Conservation (phyloP, 1,140 invertebrate species). For the Drosophila yakuba region DNA sequence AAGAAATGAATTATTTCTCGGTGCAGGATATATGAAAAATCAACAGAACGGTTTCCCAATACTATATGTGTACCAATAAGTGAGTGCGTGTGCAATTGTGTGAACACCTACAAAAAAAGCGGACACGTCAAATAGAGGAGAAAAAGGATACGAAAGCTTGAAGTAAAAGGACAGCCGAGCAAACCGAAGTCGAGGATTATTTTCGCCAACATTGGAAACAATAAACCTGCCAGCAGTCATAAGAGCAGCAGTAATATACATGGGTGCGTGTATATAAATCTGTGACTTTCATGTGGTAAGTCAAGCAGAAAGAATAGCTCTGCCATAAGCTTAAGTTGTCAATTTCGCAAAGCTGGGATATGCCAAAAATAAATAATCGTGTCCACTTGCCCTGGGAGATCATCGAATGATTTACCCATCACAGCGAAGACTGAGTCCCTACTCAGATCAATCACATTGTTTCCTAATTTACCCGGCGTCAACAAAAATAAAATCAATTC, state of each 20-base stretch:
- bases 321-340: constrained; percentile 52
- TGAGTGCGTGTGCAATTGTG: constrained; percentile 40
- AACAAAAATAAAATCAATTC: constrained; percentile 49
- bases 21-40: constrained; percentile 36
- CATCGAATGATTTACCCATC: constrained; percentile 14
- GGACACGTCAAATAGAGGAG: constrained; percentile 6
- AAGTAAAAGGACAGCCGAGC: constrained; percentile 36
- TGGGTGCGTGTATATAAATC: constrained; percentile 26
- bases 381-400: constrained; percentile 12
- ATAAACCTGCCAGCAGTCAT: constrained; percentile 40
- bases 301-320: constrained; percentile 45
- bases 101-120: constrained; percentile 30
- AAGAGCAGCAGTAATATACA: constrained; percentile 24
- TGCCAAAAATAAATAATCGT: constrained; percentile 31
- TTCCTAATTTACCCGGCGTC: constrained; percentile 18
- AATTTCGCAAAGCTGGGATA: constrained; percentile 27
- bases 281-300: constrained; percentile 61
- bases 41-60: constrained; percentile 46
- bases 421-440: neutral
- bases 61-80: constrained; percentile 14
- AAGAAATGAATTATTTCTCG: constrained; percentile 40
- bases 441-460: constrained; percentile 48
- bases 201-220: constrained; percentile 36
- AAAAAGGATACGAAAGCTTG: constrained; percentile 51
- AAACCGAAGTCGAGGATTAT: constrained; percentile 52